These are phyloP conservation scores for Lepidochitona cinerea DNA, from an alignment of 2,888 invertebrate genomes.

Conservation along the genomic window DNA sequence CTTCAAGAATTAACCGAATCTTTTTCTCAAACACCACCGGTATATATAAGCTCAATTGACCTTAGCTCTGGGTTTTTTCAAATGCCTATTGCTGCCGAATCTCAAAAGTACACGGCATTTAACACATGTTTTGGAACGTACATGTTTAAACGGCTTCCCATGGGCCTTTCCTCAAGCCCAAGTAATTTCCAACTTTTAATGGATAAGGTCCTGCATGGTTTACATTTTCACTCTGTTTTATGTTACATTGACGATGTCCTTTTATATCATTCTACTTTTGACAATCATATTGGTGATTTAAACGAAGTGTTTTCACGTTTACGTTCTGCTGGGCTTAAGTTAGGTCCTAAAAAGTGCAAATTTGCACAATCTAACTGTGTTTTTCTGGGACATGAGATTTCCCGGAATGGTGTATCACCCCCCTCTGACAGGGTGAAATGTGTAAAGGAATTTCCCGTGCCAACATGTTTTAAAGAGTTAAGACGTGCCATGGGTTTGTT, in stretches of 20 bases:
- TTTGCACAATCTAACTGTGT: neutral
- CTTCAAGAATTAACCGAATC: constrained; percentile 4
- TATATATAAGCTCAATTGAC: constrained; percentile 8
- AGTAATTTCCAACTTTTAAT: constrained; percentile 13
- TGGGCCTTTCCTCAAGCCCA: neutral
- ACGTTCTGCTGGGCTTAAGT: neutral
- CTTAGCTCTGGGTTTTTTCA: constrained; percentile 16
- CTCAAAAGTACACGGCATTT: neutral
- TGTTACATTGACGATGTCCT: constrained; percentile 16
- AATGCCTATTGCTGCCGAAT: neutral
- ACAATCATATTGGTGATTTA: neutral
- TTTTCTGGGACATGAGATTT: constrained; percentile 10
- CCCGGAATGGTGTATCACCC: neutral
- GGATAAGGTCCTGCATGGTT: constrained; percentile 2
- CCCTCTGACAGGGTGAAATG: too few species aligned
- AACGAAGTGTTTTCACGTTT: neutral
- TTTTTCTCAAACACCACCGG: neutral
- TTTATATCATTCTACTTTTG: constrained; percentile 7
- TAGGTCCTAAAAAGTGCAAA: constrained; percentile 3
- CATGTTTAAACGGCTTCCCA: constrained; percentile 5
- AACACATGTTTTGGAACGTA: constrained; percentile 8
- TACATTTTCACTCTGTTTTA: constrained; percentile 1
- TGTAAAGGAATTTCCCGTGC: constrained; percentile 7
- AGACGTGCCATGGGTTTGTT: constrained; percentile 9
- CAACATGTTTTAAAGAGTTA: neutral